phyloP scores from a whole-genome alignment of 1,140 invertebrate species.

The Eciton burchellii region DNA sequence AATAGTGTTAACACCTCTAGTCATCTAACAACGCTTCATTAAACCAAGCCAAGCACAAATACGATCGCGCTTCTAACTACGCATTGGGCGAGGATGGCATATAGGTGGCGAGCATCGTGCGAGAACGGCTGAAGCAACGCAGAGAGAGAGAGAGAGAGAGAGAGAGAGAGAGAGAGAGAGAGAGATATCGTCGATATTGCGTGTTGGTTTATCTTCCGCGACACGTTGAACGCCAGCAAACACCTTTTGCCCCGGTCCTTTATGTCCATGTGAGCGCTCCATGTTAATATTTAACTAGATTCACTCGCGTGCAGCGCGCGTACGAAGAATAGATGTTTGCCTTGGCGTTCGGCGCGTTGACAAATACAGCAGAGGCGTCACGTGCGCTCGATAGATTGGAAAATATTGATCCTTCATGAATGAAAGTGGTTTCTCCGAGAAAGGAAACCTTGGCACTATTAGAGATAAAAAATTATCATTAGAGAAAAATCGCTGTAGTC shows the following conservation, averaged over 20 bases:
- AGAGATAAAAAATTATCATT: not conserved
- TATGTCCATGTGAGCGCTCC: constrained; percentile 26
- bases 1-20: constrained; percentile 81
- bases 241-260: constrained; percentile 2
- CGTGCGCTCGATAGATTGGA: not conserved
- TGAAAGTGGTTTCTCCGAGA: constrained; percentile 24
- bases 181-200: constrained; percentile 40
- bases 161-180: constrained; percentile 24
- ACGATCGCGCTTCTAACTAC: constrained; percentile 70
- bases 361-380: constrained; percentile 57
- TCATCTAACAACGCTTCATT: constrained; percentile 82
- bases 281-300: constrained; percentile 59
- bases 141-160: constrained; percentile 10
- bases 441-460: not conserved
- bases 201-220: constrained; percentile 51
- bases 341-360: constrained; percentile 54
- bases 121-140: constrained; percentile 49
- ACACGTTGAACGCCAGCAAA: constrained; percentile 42
- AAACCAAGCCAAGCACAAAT: constrained; percentile 64
- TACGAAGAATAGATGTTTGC: constrained; percentile 43
- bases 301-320: too few species aligned
- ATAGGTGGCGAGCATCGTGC: constrained; percentile 46
- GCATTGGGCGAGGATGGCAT: constrained; percentile 66
- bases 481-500: not conserved
- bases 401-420: constrained; percentile 36